Evolutionary conservation across 2,888 invertebrate genomes (phyloP).

Genomic region (Tetragonisca angustula): DNA sequence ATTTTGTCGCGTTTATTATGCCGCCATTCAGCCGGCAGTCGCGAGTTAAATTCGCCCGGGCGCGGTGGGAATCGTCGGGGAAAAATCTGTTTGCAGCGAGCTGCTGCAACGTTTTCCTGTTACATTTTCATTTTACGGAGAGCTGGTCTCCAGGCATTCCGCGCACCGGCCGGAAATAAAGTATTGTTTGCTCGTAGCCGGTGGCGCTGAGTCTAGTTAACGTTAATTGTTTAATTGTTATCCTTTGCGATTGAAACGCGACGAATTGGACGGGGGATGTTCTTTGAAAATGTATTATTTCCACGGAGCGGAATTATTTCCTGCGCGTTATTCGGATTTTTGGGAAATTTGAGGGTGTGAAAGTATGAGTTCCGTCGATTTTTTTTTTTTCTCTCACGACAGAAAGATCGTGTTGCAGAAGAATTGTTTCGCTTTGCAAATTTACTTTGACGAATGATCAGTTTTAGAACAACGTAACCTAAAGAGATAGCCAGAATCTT

Average conservation of each 20-base stretch:
- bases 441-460: too few species aligned
- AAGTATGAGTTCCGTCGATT: too few species aligned
- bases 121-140: background rate
- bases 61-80: background rate
- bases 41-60: background rate
- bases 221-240: slow-evolving; percentile 12
- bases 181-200: background rate
- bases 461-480: too few species aligned
- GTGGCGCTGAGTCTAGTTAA: background rate
- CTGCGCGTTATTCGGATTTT: too few species aligned
- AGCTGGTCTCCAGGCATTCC: background rate
- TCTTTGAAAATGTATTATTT: background rate
- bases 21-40: slow-evolving; percentile 22
- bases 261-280: background rate
- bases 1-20: slow-evolving; percentile 46
- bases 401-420: too few species aligned
- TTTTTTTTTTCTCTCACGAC: too few species aligned
- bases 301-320: background rate
- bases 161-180: background rate
- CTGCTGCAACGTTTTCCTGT: background rate
- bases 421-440: too few species aligned
- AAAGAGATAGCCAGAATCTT: too few species aligned
- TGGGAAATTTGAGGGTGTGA: too few species aligned
- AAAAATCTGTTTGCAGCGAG: slow-evolving; percentile 7
- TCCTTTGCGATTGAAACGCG: background rate